A percentile compares a stretch with the other conserved stretches of the same genome.
Conservation (phyloP, 2,888 invertebrate genomes). For the Oscheius sp. region DNA sequence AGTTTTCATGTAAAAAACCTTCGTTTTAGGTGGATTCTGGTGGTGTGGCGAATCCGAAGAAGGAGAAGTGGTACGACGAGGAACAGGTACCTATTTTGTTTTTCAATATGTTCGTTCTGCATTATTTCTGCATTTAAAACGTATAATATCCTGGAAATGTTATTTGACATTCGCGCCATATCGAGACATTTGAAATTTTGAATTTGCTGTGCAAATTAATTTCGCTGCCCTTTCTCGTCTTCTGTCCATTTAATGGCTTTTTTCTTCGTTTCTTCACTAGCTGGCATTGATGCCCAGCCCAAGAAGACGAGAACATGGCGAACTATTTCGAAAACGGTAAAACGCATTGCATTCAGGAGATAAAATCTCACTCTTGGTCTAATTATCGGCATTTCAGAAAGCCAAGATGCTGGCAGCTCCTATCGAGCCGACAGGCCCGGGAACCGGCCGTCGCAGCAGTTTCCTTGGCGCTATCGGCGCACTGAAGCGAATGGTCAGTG, state of each 20-base stretch:
- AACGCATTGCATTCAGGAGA: not conserved
- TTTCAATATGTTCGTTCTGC: not conserved
- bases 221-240: not conserved
- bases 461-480: slow-evolving; percentile 1
- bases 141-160: not conserved
- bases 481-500: slow-evolving; percentile 28
- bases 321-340: slow-evolving; percentile 6
- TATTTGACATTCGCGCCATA: not conserved
- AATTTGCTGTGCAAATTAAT: not conserved
- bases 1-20: not conserved
- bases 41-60: slow-evolving; percentile 10
- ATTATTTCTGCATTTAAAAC: no score
- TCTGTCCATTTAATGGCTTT: not conserved
- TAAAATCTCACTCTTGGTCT: not conserved
- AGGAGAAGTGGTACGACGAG: slow-evolving; percentile 30
- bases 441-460: slow-evolving; percentile 20
- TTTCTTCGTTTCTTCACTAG: not conserved
- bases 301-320: not conserved
- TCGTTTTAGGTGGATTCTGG: not conserved
- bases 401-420: slow-evolving; percentile 13
- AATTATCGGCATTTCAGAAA: slow-evolving; percentile 1
- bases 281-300: not conserved
- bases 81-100: slow-evolving; percentile 5
- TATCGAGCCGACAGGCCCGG: not conserved
- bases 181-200: not conserved